Evolutionary conservation across 2,888 invertebrate genomes (phyloP).

Genomic region (Nomada fabriciana): DNA sequence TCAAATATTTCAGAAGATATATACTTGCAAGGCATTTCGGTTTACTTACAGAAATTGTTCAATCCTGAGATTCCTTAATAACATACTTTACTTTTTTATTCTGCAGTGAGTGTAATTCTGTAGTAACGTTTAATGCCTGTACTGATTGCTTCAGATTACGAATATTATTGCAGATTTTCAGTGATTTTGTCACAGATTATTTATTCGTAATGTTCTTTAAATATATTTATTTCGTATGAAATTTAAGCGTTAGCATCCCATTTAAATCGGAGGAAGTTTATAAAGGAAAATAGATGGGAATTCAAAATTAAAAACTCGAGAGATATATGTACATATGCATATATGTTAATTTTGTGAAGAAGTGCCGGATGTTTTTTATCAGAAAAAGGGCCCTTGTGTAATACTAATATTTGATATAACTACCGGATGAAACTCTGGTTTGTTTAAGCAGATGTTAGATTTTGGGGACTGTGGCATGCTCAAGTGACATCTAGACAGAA

Average conservation of each 20-base stretch:
- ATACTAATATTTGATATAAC: neutral
- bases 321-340: too few relatives aligned
- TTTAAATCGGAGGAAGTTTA: too few relatives aligned
- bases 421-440: neutral
- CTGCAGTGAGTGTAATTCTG: neutral
- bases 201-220: too few relatives aligned
- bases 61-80: neutral
- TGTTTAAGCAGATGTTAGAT: neutral
- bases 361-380: too few relatives aligned
- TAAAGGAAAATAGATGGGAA: too few relatives aligned
- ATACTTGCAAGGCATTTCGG: neutral
- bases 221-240: too few relatives aligned
- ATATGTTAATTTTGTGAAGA: too few relatives aligned
- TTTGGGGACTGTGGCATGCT: neutral
- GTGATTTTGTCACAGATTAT: neutral
- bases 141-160: neutral
- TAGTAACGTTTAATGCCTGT: neutral
- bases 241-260: too few relatives aligned
- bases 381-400: too few relatives aligned
- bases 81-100: neutral
- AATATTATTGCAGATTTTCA: neutral
- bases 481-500: neutral
- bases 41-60: conserved; percentile 7
- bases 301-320: too few relatives aligned
- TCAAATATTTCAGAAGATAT: conserved; percentile 12